phyloP scores from a whole-genome alignment of 1,140 invertebrate genomes.

The Pogonomyrmex californicus region DNA sequence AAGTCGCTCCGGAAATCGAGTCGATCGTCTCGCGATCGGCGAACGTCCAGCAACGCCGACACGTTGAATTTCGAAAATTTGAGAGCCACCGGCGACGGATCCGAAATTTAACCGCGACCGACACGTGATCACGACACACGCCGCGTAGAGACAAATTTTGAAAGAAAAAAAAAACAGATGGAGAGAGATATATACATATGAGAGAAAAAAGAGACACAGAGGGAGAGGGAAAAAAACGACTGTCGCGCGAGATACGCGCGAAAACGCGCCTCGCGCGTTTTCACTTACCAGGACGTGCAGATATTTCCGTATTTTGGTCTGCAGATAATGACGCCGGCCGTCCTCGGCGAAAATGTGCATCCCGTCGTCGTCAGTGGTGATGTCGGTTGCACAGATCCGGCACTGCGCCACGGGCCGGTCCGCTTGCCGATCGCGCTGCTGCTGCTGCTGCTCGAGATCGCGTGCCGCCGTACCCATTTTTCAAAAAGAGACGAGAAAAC shows the following conservation, averaged over 20 bases:
- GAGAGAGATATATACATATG: too few relatives aligned
- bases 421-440: constrained; percentile 66
- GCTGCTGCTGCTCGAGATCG: constrained; percentile 65
- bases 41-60: background rate
- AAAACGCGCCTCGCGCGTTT: background rate
- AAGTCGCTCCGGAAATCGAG: background rate
- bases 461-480: constrained; percentile 82
- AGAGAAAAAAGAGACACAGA: background rate
- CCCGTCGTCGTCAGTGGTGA: constrained; percentile 80
- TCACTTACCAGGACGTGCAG: constrained; percentile 87
- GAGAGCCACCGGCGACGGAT: too few relatives aligned
- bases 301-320: constrained; percentile 88
- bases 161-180: constrained; percentile 12
- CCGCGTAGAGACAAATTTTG: constrained; percentile 38
- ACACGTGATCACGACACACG: constrained; percentile 24
- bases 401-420: constrained; percentile 78
- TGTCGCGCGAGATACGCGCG: background rate
- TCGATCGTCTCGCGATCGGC: background rate
- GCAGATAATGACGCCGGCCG: constrained; percentile 86
- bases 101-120: constrained; percentile 33
- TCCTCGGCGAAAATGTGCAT: constrained; percentile 87
- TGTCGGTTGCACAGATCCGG: constrained; percentile 87
- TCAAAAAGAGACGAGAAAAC: constrained; percentile 68
- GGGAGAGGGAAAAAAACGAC: background rate
- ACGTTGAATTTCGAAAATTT: background rate